These are phyloP conservation scores for Chirona hameri DNA, from an alignment of 2,888 invertebrate genomes.

Conservation along the genomic window DNA sequence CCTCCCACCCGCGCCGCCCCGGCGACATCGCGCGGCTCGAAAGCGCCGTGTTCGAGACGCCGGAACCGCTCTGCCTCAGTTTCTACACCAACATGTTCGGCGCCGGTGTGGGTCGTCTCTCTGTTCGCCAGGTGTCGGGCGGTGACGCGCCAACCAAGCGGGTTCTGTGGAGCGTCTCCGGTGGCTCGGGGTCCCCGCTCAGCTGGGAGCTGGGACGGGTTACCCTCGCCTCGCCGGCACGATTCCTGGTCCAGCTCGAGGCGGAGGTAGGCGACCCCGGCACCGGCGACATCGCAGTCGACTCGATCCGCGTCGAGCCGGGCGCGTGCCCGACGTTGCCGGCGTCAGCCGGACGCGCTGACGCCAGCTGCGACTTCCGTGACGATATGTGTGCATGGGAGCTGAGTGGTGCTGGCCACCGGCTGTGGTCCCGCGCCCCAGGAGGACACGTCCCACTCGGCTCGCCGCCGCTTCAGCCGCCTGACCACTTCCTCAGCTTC, in stretches of 20 bases:
- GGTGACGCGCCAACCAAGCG: not conserved
- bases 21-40: slow-evolving; percentile 44
- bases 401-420: not conserved
- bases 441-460: not conserved
- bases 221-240: slow-evolving; percentile 9
- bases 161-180: slow-evolving; percentile 8
- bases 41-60: slow-evolving; percentile 41
- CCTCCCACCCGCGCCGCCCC: slow-evolving; percentile 42
- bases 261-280: slow-evolving; percentile 34
- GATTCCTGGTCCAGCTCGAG: slow-evolving; percentile 34
- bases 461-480: not conserved
- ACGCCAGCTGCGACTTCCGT: slow-evolving; percentile 33
- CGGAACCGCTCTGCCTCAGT: slow-evolving; percentile 34
- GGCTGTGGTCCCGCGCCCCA: not conserved
- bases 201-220: slow-evolving; percentile 25
- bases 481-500: not conserved
- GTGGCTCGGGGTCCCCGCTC: slow-evolving; percentile 5
- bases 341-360: slow-evolving; percentile 26
- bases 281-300: slow-evolving; percentile 37
- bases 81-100: slow-evolving; percentile 40
- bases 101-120: slow-evolving; percentile 35
- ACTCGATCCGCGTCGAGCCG: slow-evolving; percentile 33
- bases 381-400: slow-evolving; percentile 35
- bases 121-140: slow-evolving; percentile 30
- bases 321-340: slow-evolving; percentile 36